Base-by-base conservation (phyloP, 2,888 invertebrate genomes). In the Opisthograptis luteolata region DNA sequence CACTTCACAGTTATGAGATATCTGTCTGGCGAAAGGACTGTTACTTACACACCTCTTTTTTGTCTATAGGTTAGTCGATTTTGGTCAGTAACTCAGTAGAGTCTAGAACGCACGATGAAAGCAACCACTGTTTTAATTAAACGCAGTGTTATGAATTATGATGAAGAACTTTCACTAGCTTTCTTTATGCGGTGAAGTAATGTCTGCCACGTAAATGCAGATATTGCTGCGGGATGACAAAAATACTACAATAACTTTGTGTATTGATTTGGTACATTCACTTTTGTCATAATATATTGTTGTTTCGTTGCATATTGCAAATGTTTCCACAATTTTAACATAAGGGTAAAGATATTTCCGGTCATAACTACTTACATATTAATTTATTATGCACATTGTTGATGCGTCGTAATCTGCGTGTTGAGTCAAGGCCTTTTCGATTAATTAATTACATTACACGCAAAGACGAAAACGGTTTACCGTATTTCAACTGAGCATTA, bases 1-100 rank as follows among this genome's bases (percentile, higher is more conserved):
- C 63, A 83, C 61, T 73, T 78, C 80, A 73, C 71, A 73, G 62
- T 73, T 70, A 64, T 64, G 62, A 66, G 65, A 73, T 71, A 66
- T 60, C 59, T 55, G 70, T 69, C 69, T 66, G 61, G 58, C 40
- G 42, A 12, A 52, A 62, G 39, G 59, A 76, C 80, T 75, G 75
- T 77, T 77, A 76, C 57, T 62, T 69, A 73, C 31, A 55, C 68
- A 56, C 58, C 25, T 49, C 64, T 62, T 54, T n/a, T 66, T 63
- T 65, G 71, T 76, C 66, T 77, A 54, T 74, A 60, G 78, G 80
- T 75, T 73, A 73, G 59, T 62, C 58, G 52, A 62, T 27, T 43
- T 35, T 44, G 48, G 41, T 65, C 67, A 66, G 52, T 57, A 47
- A 46, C 37, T 65, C 67, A 66, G 52, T 57, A 47, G 53, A 42